These are phyloP conservation scores for Alsophila aescularia DNA, from an alignment of 2,888 invertebrate species.

Conservation along the genomic window DNA sequence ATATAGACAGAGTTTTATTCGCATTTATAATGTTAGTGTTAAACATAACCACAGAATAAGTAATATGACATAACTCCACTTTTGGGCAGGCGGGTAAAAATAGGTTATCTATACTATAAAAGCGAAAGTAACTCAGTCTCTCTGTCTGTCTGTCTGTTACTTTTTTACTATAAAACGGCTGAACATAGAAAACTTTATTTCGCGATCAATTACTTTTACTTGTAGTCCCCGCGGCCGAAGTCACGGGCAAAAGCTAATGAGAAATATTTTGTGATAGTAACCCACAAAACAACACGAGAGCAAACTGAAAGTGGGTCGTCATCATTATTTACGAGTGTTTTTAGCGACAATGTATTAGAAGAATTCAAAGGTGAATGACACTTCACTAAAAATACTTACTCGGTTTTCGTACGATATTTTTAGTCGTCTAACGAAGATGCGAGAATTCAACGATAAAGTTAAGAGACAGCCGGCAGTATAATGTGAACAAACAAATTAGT, in stretches of 20 bases:
- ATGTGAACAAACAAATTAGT: background rate
- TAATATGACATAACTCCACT: too few relatives aligned
- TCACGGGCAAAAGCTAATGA: background rate
- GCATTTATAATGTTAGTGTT: too few relatives aligned
- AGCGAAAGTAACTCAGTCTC: too few relatives aligned
- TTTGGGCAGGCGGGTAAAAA: too few relatives aligned
- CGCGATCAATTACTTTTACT: too few relatives aligned
- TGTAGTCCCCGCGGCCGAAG: too few relatives aligned
- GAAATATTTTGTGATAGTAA: constrained; percentile 17
- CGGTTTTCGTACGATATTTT: constrained; percentile 19
- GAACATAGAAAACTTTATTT: too few relatives aligned
- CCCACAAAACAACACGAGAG: constrained; percentile 15
- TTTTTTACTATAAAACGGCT: too few relatives aligned
- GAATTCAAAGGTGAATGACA: constrained; percentile 24
- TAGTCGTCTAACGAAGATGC: constrained; percentile 11
- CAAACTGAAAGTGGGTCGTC: constrained; percentile 18
- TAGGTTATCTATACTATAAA: too few relatives aligned
- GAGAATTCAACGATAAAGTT: background rate
- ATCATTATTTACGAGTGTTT: constrained; percentile 19
- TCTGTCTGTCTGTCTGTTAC: too few relatives aligned
- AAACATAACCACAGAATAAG: too few relatives aligned
- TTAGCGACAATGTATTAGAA: constrained; percentile 23
- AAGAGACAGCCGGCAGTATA: background rate
- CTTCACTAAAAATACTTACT: constrained; percentile 24
- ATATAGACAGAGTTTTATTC: too few relatives aligned